Percentiles rank a stretch among this genome's conserved stretches.
phyloP scores from a whole-genome alignment of 2,797 vertebrate genomes.

The Hypotaenidia okinawae region DNA sequence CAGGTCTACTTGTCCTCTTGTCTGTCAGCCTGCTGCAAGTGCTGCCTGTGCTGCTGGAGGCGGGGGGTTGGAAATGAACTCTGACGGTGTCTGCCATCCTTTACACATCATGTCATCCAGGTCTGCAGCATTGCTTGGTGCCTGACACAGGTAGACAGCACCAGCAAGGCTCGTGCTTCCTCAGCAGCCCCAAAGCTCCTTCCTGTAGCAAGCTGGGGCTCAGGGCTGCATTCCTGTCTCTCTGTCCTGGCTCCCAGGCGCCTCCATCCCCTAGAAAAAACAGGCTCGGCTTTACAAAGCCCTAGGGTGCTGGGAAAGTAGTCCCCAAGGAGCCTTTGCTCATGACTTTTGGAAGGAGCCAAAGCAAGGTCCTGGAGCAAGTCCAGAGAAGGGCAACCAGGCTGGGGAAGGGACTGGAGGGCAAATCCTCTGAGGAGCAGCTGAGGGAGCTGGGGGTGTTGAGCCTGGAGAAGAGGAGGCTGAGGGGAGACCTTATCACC shows the following conservation, averaged over 20 bases:
- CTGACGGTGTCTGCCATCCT: neutral
- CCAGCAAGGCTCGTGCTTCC: neutral
- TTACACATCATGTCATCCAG: accelerated
- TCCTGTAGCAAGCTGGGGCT: neutral
- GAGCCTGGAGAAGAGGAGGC: no score
- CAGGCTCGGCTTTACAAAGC: neutral
- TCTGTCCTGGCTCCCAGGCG: neutral
- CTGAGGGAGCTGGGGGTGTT: no score
- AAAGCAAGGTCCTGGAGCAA: neutral
- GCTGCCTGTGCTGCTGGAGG: neutral
- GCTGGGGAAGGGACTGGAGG: no score
- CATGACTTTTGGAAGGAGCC: neutral
- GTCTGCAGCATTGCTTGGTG: accelerated
- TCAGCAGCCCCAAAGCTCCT: neutral
- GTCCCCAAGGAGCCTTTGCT: neutral
- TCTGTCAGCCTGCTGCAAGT: neutral
- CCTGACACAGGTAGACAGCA: neutral
- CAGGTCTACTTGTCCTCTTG: neutral
- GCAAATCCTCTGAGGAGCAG: no score
- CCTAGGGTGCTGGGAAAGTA: neutral
- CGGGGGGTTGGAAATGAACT: neutral
- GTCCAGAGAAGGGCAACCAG: no score
- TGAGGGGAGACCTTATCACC: no score
- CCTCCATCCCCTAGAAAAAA: neutral
- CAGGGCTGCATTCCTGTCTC: neutral